Base-by-base conservation (phyloP, 2,888 invertebrate species). In the Mesochorus sp. region DNA sequence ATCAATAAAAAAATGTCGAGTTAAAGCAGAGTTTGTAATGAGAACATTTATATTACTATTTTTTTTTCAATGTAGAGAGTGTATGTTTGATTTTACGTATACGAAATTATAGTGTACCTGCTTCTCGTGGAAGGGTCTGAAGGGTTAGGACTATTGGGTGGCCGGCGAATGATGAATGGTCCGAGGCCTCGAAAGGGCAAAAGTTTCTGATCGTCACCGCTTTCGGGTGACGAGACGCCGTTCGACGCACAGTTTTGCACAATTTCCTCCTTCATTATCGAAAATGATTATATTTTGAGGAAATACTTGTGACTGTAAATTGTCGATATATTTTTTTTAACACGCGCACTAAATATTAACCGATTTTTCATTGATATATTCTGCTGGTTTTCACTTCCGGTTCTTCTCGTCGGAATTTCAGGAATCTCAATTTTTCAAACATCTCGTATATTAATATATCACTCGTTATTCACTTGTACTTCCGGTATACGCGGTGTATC, bases 131-230 rank as follows among this genome's bases (percentile, higher is more conserved):
- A 88, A 8, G 84, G 44, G 76, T 83, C 76, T 3, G 88, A 88
- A 8, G 84, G 44, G 76, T 83, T 87, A 2, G 84, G 81, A 47
- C 83, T 87, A 75, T 83, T 87, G 2, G 86, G 59, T 12, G 81
- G 47, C 61, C 83, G 82, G 26, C 26, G 28, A 2, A 87, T 78
- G 72, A 88, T 82, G 42, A 88, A 80, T 10, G 88, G 86, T 14
- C 80, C 80, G 4, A 83, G 80, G 5, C 74, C 78, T 44, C 81
- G 79, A 3, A 84, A 66, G 2, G 84, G 76, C 31, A 89, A 70
- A 0, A 89, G 81, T 49, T 85, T 88, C 53, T 87, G 84, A 37
- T 88, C 85, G 28, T 89, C 88, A 0, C 79, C 85, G 59, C 26
- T 83, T 39, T 86, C 85, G 26, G 81, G 78, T 17, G 83, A 80